phyloP scores from a whole-genome alignment of 2,888 invertebrate genomes.

The Clistopyga incitator region DNA sequence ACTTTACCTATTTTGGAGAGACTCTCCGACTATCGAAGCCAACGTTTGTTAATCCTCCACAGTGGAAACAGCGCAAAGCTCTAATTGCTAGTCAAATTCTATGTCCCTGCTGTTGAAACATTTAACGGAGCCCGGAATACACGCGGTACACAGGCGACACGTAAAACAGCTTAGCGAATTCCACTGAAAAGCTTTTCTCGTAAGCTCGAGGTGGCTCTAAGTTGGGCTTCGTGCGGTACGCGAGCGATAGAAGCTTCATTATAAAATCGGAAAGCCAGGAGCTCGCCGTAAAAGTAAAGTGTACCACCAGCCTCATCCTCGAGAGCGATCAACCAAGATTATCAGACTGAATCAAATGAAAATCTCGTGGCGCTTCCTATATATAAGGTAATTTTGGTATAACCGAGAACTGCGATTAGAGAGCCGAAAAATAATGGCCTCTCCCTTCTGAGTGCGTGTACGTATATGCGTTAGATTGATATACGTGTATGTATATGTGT shows the following conservation, averaged over 20 bases:
- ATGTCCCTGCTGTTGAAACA: conserved; percentile 10
- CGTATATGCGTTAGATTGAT: neutral
- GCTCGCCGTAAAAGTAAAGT: neutral
- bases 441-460: neutral
- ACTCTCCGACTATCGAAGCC: neutral
- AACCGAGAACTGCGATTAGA: neutral
- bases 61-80: neutral
- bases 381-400: conserved; percentile 12
- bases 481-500: neutral
- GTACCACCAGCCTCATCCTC: neutral
- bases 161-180: conserved; percentile 23
- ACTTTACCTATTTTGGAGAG: neutral
- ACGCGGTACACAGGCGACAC: neutral
- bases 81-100: conserved; percentile 27
- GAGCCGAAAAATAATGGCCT: neutral
- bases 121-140: conserved; percentile 28
- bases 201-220: neutral
- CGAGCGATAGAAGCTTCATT: neutral
- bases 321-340: conserved; percentile 20
- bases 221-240: neutral
- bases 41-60: conserved; percentile 11
- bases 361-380: neutral
- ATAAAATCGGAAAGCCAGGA: conserved; percentile 14
- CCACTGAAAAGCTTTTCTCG: conserved; percentile 4
- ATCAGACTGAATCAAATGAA: conserved; percentile 17